Evolutionary conservation across 2,797 vertebrate species (phyloP), one percentile per base, ranked within the genome.

Genomic region (Numenius phaeopus): DNA sequence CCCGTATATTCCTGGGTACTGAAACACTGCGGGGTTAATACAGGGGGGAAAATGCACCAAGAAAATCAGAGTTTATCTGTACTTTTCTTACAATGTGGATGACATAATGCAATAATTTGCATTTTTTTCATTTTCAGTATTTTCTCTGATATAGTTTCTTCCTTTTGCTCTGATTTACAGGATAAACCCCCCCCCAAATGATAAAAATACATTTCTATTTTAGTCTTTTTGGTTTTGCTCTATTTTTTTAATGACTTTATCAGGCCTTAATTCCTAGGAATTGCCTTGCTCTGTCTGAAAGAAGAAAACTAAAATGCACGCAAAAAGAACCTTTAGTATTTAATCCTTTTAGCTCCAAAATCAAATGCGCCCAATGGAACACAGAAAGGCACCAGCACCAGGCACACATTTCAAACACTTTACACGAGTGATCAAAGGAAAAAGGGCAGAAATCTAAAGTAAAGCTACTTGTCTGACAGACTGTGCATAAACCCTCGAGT

Each of bases 371-470:
- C 64, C 79, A 64, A 2, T 4, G 39, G 73, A 73, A 87, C 59
- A 70, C 17, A 58, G 54, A 62, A 70, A 89, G 47, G 40, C 58
- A 77, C 57, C 64, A 54, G 66, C 70, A 66, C 59, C 79, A 94
- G 83, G 61, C 34, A 40, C 20, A 23, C 30, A 83, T 54, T 95
- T 90, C 80, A 88, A 81, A 88, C 75, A 75, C 44, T 44, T 65
- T 57, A 83, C 34, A 90, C 54, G 67, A 91, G 50, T 47, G 54
- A 93, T 88, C 70, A 70, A 76, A 95, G 91, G 18, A 67, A 67
- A 94, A 93, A 91, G 40, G 42, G 52, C 86, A 79, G 57, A 93
- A 70, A 77, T 70, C 64, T 54, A 32, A 94, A 94, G 65, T 30
- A 87, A 91, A 91, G 69, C 34, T 72, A 44, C 77, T 84, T 73